Evolutionary conservation across 2,113 vertebrate species (phyloP).

Genomic region (Erythrocebus patas): DNA sequence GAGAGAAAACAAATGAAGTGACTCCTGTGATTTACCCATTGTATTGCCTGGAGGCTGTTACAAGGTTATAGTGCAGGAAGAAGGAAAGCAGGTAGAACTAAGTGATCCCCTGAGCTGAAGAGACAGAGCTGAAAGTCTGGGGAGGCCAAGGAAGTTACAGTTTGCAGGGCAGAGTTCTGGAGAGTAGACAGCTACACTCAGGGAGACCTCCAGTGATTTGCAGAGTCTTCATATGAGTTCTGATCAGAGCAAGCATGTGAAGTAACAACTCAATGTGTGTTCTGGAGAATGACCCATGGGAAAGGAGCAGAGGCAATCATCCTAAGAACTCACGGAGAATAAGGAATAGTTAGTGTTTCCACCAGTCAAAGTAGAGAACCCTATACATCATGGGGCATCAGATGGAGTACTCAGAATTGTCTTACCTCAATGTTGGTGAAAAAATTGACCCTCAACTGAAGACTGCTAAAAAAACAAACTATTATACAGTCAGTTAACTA

Average conservation of each 20-base stretch:
- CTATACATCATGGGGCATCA: neutral
- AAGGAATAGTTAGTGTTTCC: neutral
- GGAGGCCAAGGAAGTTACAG: neutral
- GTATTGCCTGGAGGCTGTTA: neutral
- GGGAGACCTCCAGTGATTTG: neutral
- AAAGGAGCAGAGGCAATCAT: neutral
- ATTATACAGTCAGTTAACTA: neutral
- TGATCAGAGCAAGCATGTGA: neutral
- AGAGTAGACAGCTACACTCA: neutral
- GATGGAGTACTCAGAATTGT: neutral
- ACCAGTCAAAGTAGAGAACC: neutral
- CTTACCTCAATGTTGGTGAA: neutral
- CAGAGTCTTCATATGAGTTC: neutral
- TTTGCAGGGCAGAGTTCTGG: neutral
- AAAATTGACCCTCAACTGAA: neutral
- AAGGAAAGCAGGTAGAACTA: too few species aligned
- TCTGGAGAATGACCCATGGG: neutral
- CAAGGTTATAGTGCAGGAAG: neutral
- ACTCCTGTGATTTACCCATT: neutral
- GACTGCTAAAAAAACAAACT: neutral
- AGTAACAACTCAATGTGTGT: neutral
- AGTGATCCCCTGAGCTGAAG: neutral
- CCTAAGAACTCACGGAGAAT: neutral
- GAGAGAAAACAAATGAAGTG: neutral
- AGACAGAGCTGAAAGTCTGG: neutral